phyloP scores from a whole-genome alignment of 2,113 vertebrate genomes.

The Lanius collurio region DNA sequence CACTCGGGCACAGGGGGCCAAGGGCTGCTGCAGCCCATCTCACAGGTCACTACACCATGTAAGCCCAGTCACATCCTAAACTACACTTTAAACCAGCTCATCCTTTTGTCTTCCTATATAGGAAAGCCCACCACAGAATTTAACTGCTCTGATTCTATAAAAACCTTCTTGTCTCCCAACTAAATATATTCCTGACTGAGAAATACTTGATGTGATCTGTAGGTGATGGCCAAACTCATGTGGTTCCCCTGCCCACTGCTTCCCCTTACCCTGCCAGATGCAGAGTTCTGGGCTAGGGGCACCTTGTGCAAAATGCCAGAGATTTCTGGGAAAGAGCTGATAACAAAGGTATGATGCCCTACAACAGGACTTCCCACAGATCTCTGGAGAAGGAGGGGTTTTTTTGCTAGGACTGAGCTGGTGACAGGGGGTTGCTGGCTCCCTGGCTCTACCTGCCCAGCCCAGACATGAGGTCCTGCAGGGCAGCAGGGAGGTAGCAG shows the following conservation, averaged over 20 bases:
- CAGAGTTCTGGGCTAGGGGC: neutral
- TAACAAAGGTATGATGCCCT: neutral
- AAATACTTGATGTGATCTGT: rapidly evolving
- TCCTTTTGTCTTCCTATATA: neutral
- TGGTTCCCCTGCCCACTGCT: neutral
- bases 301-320: neutral
- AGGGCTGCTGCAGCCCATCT: neutral
- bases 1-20: rapidly evolving
- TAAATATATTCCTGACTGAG: neutral
- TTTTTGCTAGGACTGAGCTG: neutral
- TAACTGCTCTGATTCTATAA: neutral
- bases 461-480: rapidly evolving
- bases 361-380: neutral
- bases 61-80: neutral
- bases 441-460: rapidly evolving
- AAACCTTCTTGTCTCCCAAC: neutral
- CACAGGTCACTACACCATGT: neutral
- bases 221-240: neutral
- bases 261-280: neutral
- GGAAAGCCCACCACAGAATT: neutral
- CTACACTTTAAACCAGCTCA: neutral
- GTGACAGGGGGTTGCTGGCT: rapidly evolving
- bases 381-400: neutral
- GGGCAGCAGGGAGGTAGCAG: neutral
- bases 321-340: neutral